A percentile compares a stretch with the other conserved stretches of the same genome.
These are phyloP conservation scores for Uloborus plumipes DNA, from an alignment of 2,888 invertebrate genomes.

Conservation along the genomic window DNA sequence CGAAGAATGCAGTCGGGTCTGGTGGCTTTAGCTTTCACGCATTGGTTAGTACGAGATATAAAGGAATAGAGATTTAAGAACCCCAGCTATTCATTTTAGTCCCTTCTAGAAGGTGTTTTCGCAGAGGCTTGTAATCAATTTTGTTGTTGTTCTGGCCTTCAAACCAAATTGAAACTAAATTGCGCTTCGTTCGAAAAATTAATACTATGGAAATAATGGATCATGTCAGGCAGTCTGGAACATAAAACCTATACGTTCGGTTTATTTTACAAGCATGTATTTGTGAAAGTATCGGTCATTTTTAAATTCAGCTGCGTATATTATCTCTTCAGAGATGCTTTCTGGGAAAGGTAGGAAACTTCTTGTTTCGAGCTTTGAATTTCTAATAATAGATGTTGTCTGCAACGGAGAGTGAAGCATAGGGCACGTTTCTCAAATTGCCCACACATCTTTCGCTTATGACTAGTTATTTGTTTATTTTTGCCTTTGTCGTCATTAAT, in stretches of 20 bases:
- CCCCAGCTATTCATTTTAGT: conserved; percentile 4
- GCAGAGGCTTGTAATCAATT: conserved; percentile 20
- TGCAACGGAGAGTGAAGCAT: too few species aligned
- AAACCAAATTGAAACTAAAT: conserved; percentile 43
- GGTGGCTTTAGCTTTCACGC: conserved; percentile 28
- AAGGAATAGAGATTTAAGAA: conserved; percentile 24
- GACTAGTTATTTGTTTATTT: too few species aligned
- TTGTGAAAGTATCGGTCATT: too few species aligned
- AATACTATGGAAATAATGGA: conserved; percentile 42
- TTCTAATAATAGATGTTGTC: too few species aligned
- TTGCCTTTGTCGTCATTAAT: too few species aligned
- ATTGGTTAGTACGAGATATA: conserved; percentile 8
- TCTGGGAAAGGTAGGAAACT: too few species aligned
- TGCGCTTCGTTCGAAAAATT: conserved; percentile 26
- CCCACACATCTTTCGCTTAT: too few species aligned
- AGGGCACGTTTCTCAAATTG: too few species aligned
- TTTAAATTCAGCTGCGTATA: too few species aligned
- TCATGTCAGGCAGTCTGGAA: conserved; percentile 24
- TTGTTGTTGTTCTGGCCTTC: conserved; percentile 27
- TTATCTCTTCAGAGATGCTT: too few species aligned
- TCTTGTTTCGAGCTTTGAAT: too few species aligned
- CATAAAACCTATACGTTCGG: background rate
- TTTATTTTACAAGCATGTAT: too few species aligned
- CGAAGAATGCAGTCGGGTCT: conserved; percentile 25
- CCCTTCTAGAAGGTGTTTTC: conserved; percentile 22